Percentiles rank a stretch among this genome's conserved stretches.
These are phyloP conservation scores for Trematomus loennbergii DNA, from an alignment of 2,113 vertebrate species.

Conservation along the genomic window DNA sequence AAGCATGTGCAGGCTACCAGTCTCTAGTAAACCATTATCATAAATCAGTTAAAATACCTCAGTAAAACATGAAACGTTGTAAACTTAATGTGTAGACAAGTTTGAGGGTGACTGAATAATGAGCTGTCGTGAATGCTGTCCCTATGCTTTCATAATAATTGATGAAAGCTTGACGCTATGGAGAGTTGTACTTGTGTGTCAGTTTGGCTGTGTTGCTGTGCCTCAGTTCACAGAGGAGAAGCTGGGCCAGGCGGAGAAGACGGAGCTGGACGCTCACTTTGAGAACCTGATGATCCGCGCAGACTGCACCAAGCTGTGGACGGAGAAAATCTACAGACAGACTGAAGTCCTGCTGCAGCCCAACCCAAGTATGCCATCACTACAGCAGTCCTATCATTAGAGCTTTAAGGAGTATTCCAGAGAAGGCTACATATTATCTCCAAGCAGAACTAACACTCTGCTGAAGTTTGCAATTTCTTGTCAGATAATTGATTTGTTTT, in stretches of 20 bases:
- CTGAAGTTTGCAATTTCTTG: background rate
- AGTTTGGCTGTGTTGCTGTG: background rate
- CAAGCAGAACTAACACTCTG: background rate
- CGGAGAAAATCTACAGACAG: constrained; percentile 93
- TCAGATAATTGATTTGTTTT: background rate
- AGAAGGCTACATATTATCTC: background rate
- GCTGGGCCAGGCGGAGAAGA: constrained; percentile 94
- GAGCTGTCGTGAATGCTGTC: background rate
- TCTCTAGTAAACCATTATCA: background rate
- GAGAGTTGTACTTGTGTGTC: background rate
- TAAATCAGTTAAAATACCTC: background rate
- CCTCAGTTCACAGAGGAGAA: constrained; percentile 95
- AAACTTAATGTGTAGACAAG: background rate
- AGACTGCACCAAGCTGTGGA: constrained; percentile 95
- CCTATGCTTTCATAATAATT: background rate
- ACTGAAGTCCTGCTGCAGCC: constrained; percentile 94
- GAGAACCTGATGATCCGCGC: constrained; percentile 92
- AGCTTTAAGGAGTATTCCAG: background rate
- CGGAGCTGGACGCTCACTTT: constrained; percentile 92
- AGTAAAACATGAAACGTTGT: background rate
- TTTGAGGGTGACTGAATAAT: background rate
- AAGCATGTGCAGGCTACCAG: background rate
- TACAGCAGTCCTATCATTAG: background rate
- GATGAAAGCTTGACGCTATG: background rate
- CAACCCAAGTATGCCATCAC: constrained; percentile 89